These are phyloP conservation scores for Notodonta ziczac DNA, from an alignment of 2,888 invertebrate genomes.

Conservation along the genomic window DNA sequence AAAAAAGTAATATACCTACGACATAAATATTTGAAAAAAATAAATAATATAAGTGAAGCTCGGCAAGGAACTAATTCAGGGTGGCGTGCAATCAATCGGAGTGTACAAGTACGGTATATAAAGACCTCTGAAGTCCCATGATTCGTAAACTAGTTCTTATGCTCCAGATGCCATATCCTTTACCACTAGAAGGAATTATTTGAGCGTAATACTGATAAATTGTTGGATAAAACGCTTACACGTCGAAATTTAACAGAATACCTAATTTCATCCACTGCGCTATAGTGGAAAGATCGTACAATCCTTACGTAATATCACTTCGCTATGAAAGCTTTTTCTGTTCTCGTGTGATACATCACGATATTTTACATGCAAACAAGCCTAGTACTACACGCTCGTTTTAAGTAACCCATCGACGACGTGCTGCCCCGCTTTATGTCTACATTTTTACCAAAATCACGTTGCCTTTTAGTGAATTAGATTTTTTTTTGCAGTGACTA, in stretches of 20 bases:
- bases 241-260: conserved; percentile 23
- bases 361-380: conserved; percentile 33
- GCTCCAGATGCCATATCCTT: conserved; percentile 45
- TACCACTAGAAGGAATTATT: conserved; percentile 46
- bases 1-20: too few relatives aligned
- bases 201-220: conserved; percentile 52
- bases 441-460: not conserved
- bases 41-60: too few relatives aligned
- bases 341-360: conserved; percentile 36
- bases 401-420: not conserved
- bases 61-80: too few relatives aligned
- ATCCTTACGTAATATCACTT: conserved; percentile 26
- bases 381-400: conserved; percentile 11
- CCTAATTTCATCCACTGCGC: not conserved
- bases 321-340: conserved; percentile 48
- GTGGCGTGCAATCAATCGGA: conserved; percentile 20
- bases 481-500: conserved; percentile 92
- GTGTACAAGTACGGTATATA: conserved; percentile 9
- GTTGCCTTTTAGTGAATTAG: conserved; percentile 22
- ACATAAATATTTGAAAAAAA: too few relatives aligned
- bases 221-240: conserved; percentile 44
- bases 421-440: not conserved
- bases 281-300: not conserved
- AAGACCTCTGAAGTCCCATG: conserved; percentile 34
- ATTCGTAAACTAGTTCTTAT: conserved; percentile 40